Evolutionary conservation across 1,140 invertebrate species (phyloP).

Genomic region (Protaetia brevitarsis): DNA sequence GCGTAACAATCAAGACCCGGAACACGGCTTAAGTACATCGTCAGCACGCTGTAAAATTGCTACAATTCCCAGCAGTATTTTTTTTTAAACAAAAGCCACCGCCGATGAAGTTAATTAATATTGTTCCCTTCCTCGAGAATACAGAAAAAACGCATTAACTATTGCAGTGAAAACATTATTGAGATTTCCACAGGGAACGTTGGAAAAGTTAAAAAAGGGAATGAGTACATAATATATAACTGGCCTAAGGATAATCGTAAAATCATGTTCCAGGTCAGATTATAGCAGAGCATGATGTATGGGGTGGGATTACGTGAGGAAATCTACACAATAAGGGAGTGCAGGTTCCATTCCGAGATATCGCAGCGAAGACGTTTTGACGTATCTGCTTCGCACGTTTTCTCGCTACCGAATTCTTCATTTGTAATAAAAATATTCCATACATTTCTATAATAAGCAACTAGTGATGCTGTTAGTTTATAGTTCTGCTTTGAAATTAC

Average conservation of each 20-base stretch:
- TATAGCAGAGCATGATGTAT: conserved; percentile 12
- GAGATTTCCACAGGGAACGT: too few species aligned
- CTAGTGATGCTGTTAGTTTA: too few species aligned
- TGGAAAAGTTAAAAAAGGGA: too few species aligned
- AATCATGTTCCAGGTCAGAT: conserved; percentile 5
- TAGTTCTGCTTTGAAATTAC: too few species aligned
- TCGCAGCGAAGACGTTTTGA: neutral
- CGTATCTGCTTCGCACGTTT: too few species aligned
- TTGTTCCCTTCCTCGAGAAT: neutral
- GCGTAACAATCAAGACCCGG: neutral
- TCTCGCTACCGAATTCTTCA: too few species aligned
- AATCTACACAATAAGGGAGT: conserved; percentile 9
- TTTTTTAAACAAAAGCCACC: neutral
- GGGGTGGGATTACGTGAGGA: neutral
- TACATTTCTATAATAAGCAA: too few species aligned
- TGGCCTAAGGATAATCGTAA: neutral
- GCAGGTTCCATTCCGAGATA: neutral
- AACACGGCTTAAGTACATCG: neutral
- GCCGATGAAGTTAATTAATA: neutral
- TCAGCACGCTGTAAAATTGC: neutral
- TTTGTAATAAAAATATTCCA: too few species aligned
- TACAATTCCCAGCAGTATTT: neutral
- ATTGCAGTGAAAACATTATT: neutral
- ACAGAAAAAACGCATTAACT: neutral
- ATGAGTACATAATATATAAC: neutral